These are phyloP conservation scores for Heliconius eleuchia DNA, from an alignment of 1,140 invertebrate species.

Conservation along the genomic window DNA sequence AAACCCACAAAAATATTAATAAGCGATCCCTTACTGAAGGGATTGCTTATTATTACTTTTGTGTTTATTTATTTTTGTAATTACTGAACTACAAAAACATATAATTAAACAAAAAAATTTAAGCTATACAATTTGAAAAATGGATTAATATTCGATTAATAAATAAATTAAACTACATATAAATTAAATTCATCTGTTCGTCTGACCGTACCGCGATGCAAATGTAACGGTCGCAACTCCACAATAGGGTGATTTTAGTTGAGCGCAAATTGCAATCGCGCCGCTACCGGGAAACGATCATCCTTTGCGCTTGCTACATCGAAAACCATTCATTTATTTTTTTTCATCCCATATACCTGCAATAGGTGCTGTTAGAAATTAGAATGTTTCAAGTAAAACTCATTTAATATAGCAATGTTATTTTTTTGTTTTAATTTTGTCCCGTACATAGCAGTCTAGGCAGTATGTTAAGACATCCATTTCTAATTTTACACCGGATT, in stretches of 20 bases:
- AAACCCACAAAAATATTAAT: no score
- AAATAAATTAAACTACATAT: background rate
- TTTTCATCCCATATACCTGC: constrained; percentile 4
- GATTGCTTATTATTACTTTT: no score
- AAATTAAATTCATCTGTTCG: constrained; percentile 20
- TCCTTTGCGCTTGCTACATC: constrained; percentile 33
- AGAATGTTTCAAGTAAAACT: background rate
- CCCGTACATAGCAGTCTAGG: no score
- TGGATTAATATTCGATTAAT: no score
- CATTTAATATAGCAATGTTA: background rate
- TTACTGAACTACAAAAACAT: no score
- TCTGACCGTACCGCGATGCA: constrained; percentile 50
- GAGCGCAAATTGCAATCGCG: constrained; percentile 46
- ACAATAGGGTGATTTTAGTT: constrained; percentile 31
- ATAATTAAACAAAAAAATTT: no score
- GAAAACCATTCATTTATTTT: constrained; percentile 25
- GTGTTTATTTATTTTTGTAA: no score
- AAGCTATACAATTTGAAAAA: no score
- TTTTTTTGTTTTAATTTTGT: no score
- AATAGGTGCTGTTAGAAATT: background rate
- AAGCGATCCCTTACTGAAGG: no score
- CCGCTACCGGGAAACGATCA: constrained; percentile 40
- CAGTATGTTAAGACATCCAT: no score
- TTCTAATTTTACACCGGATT: no score
- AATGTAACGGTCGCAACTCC: constrained; percentile 56